A percentile compares a stretch with the other conserved stretches of the same genome.
Evolutionary conservation across 2,113 vertebrate species (phyloP).

Genomic region (Tringa solitaria): DNA sequence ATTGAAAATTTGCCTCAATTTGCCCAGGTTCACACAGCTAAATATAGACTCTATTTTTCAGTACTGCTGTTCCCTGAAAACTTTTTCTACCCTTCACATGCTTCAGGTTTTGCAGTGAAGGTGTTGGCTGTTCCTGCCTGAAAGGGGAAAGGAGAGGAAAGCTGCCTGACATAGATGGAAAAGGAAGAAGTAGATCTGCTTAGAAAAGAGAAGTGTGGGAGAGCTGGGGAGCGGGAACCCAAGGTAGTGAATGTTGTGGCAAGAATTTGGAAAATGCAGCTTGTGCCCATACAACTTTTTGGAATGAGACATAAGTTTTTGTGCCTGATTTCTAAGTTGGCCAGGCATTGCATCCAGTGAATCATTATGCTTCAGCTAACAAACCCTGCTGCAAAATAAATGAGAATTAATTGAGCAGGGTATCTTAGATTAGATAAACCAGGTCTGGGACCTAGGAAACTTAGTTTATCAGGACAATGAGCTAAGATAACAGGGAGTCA

Average conservation of each 20-base stretch:
- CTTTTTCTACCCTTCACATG: background rate
- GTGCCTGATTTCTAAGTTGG: background rate
- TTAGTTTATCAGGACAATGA: background rate
- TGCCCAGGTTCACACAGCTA: background rate
- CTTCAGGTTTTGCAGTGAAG: background rate
- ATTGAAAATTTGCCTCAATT: background rate
- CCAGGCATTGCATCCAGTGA: background rate
- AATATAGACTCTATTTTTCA: background rate
- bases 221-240: background rate
- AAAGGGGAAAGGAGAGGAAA: background rate
- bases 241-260: no score
- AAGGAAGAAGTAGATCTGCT: background rate
- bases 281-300: background rate
- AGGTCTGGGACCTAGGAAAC: background rate
- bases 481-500: background rate
- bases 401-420: background rate
- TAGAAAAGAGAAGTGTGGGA: background rate
- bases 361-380: background rate
- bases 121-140: background rate
- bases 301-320: background rate
- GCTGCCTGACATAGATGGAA: background rate
- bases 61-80: background rate
- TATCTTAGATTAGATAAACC: conserved; percentile 21
- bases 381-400: conserved; percentile 3
- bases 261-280: background rate